Conservation (phyloP, 2,113 vertebrate genomes). For the Calidris pugnax region DNA sequence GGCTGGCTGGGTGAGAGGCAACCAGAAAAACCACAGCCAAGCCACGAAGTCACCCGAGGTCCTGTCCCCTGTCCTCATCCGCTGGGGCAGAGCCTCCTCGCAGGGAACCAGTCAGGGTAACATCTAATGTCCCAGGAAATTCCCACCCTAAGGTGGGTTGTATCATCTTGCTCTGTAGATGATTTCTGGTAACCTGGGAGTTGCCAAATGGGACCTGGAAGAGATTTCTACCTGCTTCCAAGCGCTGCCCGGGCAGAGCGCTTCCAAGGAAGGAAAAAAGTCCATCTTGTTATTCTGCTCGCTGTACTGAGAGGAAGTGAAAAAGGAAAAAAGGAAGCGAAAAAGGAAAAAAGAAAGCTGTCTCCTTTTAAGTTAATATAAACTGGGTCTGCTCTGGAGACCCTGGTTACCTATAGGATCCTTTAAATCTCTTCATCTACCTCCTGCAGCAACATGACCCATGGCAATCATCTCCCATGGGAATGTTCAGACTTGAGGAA, state of each 20-base stretch:
- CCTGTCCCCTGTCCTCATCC: neutral
- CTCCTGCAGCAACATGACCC: neutral
- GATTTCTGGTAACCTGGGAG: neutral
- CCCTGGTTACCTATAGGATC: neutral
- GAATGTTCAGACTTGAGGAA: accelerated
- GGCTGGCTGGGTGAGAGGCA: neutral
- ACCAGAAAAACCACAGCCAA: neutral
- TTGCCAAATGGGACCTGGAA: neutral
- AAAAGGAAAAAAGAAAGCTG: neutral
- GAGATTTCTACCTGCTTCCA: neutral
- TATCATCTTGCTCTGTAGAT: neutral
- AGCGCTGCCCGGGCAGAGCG: neutral
- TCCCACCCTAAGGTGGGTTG: neutral
- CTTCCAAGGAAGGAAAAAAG: neutral
- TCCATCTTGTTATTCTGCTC: neutral
- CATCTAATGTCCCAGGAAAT: neutral
- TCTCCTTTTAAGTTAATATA: neutral
- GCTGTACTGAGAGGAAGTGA: neutral
- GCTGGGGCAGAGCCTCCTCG: neutral
- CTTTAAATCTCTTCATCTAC: neutral
- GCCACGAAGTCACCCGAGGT: neutral
- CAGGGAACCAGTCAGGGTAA: neutral
- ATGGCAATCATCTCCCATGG: neutral
- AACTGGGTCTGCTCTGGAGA: neutral
- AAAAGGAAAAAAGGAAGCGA: neutral